These are phyloP conservation scores for Graptemys geographica DNA, from an alignment of 2,797 vertebrate species.

Conservation along the genomic window DNA sequence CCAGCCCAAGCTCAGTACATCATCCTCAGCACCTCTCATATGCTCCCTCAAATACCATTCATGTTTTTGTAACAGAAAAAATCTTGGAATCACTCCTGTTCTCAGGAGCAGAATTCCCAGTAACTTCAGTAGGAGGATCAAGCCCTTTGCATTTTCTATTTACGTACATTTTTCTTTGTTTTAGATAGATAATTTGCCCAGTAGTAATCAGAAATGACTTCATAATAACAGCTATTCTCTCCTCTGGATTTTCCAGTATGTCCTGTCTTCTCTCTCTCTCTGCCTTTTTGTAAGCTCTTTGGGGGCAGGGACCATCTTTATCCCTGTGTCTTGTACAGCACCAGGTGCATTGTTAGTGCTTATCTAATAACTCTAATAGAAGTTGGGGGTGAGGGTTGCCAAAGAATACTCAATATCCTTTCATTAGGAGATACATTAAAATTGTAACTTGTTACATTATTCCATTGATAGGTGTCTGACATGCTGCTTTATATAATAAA, in stretches of 20 bases:
- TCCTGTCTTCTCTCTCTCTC: not conserved
- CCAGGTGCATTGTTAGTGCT: not conserved
- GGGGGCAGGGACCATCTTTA: not conserved
- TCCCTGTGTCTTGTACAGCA: not conserved
- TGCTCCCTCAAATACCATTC: not conserved
- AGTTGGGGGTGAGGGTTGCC: not conserved
- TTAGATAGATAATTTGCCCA: slow-evolving; percentile 22
- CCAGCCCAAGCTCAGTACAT: not conserved
- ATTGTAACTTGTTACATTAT: not conserved
- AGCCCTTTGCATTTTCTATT: not conserved
- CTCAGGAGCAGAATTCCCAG: accelerated
- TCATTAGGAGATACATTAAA: not conserved
- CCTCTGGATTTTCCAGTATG: not conserved
- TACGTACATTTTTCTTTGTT: slow-evolving; percentile 7
- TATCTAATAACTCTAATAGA: not conserved
- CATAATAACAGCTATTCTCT: slow-evolving; percentile 1
- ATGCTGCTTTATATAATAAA: not conserved
- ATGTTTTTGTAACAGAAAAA: not conserved
- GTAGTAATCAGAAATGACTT: slow-evolving; percentile 7
- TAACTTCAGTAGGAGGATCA: not conserved
- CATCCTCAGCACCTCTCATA: not conserved
- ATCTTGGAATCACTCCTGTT: not conserved
- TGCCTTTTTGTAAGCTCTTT: not conserved
- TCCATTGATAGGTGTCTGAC: not conserved
- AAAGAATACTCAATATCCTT: not conserved